Base-by-base conservation (phyloP, 2,888 invertebrate species). In the Celastrina argiolus region DNA sequence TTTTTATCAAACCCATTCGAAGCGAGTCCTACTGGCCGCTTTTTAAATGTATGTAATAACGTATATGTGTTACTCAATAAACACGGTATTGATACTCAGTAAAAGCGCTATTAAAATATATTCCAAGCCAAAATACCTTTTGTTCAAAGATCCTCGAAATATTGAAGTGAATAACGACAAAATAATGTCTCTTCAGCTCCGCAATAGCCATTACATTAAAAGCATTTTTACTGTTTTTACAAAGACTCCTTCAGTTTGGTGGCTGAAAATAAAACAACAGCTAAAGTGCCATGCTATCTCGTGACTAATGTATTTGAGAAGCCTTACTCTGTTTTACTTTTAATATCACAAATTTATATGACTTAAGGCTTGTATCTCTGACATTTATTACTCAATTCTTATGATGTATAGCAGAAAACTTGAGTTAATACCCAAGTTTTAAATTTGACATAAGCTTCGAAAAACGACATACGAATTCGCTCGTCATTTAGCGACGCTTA, bases 171-270 rank as follows among this genome's bases (percentile, higher is more conserved):
- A 34, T 31, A 61, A 36, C 18, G 36, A 39, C 61, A 39, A 61
- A 61, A 61, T 39, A 61, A 61, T 61, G 36, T 61, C 36, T 61
- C 39, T 12, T 36, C 18, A 61, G 61, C 18, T 34, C 31, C 34
- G 16, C 36, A 61, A 61, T 61, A 3, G 61, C 61, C 61, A 61
- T 36, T 61, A 61, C 39, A 36, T 61, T 61, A 61, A 61, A 61
- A 61, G 61, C 61, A 61, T 61, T 61, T 61, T 61, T 39, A 61
- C 36, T 61, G 61, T 61, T 61, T 61, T 61, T 61, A 61, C 61
- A 61, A 26, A 61, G 61, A 61, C 61, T 36, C 39, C 61, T 61
- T 61, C 36, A 61, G 61, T 61, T 61, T 61, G 18, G 61, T 61
- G 61, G 61, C 61, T 39, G 36, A 22, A 59, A 61, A 61, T 61